phyloP scores from a whole-genome alignment of 2,797 vertebrate genomes.

The Erpetoichthys calabaricus region DNA sequence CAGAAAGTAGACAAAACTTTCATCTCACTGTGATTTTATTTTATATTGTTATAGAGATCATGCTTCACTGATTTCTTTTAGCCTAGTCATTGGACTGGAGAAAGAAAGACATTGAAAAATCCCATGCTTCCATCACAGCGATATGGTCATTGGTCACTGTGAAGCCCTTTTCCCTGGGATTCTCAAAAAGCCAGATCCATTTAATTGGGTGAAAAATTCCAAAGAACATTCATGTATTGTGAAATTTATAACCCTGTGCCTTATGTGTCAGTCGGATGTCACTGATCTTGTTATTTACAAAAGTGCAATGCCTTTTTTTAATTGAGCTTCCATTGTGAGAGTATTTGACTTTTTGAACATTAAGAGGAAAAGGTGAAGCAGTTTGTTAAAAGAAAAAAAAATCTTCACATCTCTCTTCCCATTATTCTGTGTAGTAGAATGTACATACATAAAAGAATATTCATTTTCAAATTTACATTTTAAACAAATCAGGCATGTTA shows the following conservation, averaged over 20 bases:
- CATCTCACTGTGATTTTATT: constrained; percentile 40
- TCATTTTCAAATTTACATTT: too few relatives aligned
- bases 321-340: background rate
- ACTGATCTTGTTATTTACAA: constrained; percentile 29
- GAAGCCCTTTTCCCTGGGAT: constrained; percentile 17
- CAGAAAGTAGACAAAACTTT: constrained; percentile 32
- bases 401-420: too few relatives aligned
- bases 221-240: constrained; percentile 38
- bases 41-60: constrained; percentile 35
- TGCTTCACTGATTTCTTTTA: constrained; percentile 43
- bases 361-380: background rate
- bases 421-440: too few relatives aligned
- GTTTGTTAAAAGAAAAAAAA: background rate
- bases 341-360: background rate
- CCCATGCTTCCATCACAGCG: constrained; percentile 30
- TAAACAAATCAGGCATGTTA: too few relatives aligned
- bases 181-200: constrained; percentile 30
- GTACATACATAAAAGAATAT: too few relatives aligned
- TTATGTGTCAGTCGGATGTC: constrained; percentile 27
- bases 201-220: constrained; percentile 47
- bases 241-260: constrained; percentile 36
- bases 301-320: constrained; percentile 19
- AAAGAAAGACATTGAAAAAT: constrained; percentile 36
- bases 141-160: constrained; percentile 37
- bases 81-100: constrained; percentile 42